These are phyloP conservation scores for Tachina grossa DNA, from an alignment of 2,888 invertebrate genomes.

Conservation along the genomic window DNA sequence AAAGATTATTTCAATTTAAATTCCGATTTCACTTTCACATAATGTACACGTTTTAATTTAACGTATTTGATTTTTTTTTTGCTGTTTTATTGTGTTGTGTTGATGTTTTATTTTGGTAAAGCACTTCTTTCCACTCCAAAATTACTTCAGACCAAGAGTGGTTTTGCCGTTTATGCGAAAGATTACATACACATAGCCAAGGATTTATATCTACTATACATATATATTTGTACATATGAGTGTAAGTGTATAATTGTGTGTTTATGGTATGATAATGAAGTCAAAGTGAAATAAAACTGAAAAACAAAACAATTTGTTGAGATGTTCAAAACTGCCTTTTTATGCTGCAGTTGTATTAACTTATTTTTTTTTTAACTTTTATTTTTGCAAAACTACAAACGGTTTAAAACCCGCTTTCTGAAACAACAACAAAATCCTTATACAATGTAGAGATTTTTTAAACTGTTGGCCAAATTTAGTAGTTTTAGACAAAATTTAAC, in stretches of 20 bases:
- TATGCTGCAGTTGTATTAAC: neutral
- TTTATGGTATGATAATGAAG: constrained; percentile 61
- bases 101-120: neutral
- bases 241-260: constrained; percentile 27
- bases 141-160: constrained; percentile 47
- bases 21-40: constrained; percentile 80
- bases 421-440: constrained; percentile 25
- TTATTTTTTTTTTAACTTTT: constrained; percentile 18
- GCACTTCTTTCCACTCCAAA: constrained; percentile 64
- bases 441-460: constrained; percentile 3
- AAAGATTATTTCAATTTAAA: constrained; percentile 74
- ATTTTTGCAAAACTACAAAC: neutral
- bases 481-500: no score
- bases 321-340: constrained; percentile 40
- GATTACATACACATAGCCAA: neutral
- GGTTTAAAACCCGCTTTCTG: constrained; percentile 35
- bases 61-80: constrained; percentile 13
- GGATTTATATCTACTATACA: neutral
- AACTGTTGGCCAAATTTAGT: constrained; percentile 33
- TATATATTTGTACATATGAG: neutral
- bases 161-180: constrained; percentile 24
- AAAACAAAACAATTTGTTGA: constrained; percentile 12
- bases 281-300: constrained; percentile 21
- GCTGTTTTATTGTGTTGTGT: neutral
- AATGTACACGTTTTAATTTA: constrained; percentile 60